Percentiles rank a stretch among this genome's conserved stretches.
phyloP scores from a whole-genome alignment of 2,888 invertebrate genomes.

The Hetaerina titia region DNA sequence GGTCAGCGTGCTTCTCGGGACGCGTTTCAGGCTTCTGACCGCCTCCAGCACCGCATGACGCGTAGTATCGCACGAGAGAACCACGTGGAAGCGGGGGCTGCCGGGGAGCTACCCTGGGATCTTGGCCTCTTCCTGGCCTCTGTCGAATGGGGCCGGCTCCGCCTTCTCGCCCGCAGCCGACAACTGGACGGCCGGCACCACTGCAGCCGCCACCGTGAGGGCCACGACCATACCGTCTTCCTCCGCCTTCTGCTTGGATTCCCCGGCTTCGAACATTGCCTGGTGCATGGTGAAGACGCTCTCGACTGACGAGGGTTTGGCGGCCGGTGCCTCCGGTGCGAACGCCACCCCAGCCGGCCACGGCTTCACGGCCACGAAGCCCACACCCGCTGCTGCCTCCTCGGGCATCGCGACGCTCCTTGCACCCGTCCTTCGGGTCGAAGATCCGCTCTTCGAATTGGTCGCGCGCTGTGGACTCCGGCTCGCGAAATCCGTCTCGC shows the following conservation, averaged over 20 bases:
- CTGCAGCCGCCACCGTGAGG: neutral
- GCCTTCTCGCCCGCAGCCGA: no score
- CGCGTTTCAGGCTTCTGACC: neutral
- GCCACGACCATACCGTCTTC: neutral
- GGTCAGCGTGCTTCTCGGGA: neutral
- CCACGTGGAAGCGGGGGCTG: neutral
- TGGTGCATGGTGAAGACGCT: neutral
- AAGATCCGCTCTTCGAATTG: neutral
- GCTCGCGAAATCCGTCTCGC: conserved; percentile 11
- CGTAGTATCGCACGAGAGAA: neutral
- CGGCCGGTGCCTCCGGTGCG: neutral
- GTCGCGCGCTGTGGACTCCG: neutral
- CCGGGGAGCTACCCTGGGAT: no score
- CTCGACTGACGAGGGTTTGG: neutral
- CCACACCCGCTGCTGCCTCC: neutral
- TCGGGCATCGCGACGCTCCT: neutral
- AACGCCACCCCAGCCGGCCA: neutral
- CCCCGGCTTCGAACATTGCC: neutral
- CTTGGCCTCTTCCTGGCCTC: no score
- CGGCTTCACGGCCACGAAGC: neutral
- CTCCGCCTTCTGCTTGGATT: neutral
- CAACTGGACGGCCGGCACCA: neutral
- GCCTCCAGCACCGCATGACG: neutral
- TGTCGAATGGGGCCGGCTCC: no score
- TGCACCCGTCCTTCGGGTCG: neutral